These are phyloP conservation scores for Abrostola triplasia DNA, from an alignment of 2,888 invertebrate species.

Conservation along the genomic window DNA sequence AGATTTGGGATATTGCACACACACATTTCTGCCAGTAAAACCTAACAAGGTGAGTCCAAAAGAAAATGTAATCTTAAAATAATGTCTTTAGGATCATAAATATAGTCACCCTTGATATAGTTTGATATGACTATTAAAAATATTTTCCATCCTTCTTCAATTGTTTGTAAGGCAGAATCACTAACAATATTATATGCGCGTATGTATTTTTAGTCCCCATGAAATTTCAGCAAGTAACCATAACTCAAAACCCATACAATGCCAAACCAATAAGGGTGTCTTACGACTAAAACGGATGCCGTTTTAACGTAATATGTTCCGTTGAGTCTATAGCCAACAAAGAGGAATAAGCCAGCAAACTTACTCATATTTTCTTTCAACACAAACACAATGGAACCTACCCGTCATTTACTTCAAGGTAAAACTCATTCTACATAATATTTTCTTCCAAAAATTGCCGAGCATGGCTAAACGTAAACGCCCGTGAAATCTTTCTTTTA, in stretches of 20 bases:
- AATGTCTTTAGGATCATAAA: too few species aligned
- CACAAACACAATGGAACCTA: background rate
- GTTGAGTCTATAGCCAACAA: background rate
- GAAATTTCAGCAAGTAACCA: too few species aligned
- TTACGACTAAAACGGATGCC: background rate
- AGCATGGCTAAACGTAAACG: constrained; percentile 11
- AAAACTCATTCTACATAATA: constrained; percentile 7
- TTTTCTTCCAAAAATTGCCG: constrained; percentile 1
- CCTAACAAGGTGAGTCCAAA: too few species aligned
- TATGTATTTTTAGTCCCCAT: too few species aligned
- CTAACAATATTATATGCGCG: too few species aligned
- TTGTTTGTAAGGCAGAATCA: too few species aligned
- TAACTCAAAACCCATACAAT: background rate
- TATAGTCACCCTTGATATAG: too few species aligned
- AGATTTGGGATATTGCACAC: too few species aligned
- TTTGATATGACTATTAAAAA: too few species aligned
- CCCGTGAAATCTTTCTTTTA: constrained; percentile 16
- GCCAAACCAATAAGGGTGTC: background rate
- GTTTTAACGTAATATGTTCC: constrained; percentile 3
- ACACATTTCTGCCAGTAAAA: too few species aligned
- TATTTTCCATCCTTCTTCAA: too few species aligned
- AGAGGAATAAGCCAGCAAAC: background rate
- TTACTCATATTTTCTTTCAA: constrained; percentile 4
- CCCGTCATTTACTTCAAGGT: constrained; percentile 7
- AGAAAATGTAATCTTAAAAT: too few species aligned